phyloP scores from a whole-genome alignment of 2,888 invertebrate species.

The Lycophotia porphyrea region DNA sequence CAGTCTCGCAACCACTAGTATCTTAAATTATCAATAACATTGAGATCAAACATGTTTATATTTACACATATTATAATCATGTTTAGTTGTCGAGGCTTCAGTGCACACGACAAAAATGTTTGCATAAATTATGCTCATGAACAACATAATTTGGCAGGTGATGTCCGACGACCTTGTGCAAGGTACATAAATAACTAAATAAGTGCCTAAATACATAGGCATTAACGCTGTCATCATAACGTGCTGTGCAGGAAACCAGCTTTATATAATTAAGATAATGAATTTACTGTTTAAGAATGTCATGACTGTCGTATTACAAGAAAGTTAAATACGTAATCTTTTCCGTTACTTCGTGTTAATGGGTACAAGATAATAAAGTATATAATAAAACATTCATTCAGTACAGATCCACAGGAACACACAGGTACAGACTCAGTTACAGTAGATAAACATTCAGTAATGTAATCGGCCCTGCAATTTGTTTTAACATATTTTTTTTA shows the following conservation, averaged over 20 bases:
- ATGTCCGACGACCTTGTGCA: slow-evolving; percentile 54
- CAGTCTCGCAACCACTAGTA: background rate
- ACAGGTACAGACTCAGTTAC: too few species aligned
- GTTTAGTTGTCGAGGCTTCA: slow-evolving; percentile 28
- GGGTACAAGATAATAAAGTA: slow-evolving; percentile 2
- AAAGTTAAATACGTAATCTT: slow-evolving; percentile 8
- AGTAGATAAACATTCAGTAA: slow-evolving; percentile 14
- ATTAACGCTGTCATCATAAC: slow-evolving; percentile 48
- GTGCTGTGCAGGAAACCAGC: slow-evolving; percentile 23
- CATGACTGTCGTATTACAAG: background rate
- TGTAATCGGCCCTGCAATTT: background rate
- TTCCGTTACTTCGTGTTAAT: slow-evolving; percentile 11
- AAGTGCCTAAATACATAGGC: slow-evolving; percentile 40
- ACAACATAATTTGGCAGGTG: slow-evolving; percentile 51
- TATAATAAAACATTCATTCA: too few species aligned
- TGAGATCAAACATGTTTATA: slow-evolving; percentile 21
- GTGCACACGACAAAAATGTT: slow-evolving; percentile 47
- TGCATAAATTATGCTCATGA: slow-evolving; percentile 41
- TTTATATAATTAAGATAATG: slow-evolving; percentile 25
- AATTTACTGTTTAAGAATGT: slow-evolving; percentile 14
- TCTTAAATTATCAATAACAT: background rate
- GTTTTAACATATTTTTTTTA: background rate
- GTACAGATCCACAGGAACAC: too few species aligned
- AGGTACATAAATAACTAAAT: slow-evolving; percentile 51
- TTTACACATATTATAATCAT: slow-evolving; percentile 8